Evolutionary conservation across 2,113 vertebrate species (phyloP).

Genomic region (Strigops habroptila): DNA sequence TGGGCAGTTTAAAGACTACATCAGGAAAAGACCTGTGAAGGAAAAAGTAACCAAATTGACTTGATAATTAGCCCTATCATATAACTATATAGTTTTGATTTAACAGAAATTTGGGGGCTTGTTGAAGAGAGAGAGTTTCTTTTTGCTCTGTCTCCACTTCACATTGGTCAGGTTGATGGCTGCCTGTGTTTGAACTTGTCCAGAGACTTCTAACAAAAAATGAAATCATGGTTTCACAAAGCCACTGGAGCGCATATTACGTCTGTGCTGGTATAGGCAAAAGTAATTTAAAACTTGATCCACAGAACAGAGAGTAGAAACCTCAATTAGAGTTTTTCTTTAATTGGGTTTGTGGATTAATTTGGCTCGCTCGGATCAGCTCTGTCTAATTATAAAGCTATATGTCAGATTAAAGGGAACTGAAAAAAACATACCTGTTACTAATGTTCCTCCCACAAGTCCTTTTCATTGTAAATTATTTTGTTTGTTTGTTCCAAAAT

Average conservation of each 20-base stretch:
- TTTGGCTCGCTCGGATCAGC: slow-evolving; percentile 39
- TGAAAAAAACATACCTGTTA: not conserved
- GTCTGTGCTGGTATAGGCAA: not conserved
- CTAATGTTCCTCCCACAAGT: not conserved
- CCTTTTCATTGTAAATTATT: not conserved
- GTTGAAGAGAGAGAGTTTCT: not conserved
- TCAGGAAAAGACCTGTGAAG: slow-evolving; percentile 6
- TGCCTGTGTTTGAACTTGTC: not conserved
- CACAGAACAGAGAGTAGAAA: not conserved
- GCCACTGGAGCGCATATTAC: not conserved
- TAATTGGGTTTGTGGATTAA: slow-evolving; percentile 46
- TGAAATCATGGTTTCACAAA: not conserved
- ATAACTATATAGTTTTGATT: slow-evolving; percentile 32
- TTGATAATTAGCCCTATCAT: slow-evolving; percentile 57
- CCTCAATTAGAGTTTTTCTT: slow-evolving; percentile 44
- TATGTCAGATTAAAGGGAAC: not conserved
- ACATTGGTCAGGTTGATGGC: not conserved
- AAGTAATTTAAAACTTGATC: not conserved
- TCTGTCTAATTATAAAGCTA: not conserved
- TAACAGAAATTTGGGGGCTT: not conserved
- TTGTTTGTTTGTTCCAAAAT: not conserved
- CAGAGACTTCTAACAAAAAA: not conserved
- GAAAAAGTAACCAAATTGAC: slow-evolving; percentile 26
- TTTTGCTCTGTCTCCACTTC: not conserved
- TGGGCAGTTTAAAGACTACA: slow-evolving; percentile 46